Evolutionary conservation across 2,888 invertebrate species (phyloP).

Genomic region (Tinea trinotella): DNA sequence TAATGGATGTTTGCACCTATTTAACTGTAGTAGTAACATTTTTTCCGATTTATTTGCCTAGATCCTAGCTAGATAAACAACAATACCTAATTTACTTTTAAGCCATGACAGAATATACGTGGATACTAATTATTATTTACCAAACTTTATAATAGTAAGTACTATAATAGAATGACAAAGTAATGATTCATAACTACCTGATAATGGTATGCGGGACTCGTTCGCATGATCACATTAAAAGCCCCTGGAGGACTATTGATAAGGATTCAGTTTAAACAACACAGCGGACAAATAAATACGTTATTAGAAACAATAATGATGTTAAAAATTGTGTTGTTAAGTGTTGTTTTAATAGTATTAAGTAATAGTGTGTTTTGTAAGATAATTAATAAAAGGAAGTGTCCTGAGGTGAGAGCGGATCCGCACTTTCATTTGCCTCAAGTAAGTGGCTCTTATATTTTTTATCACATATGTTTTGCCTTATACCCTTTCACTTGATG

Average conservation of each 20-base stretch:
- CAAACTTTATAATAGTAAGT: no score
- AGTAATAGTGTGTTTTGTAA: slow-evolving; percentile 31
- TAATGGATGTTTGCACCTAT: no score
- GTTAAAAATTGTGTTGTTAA: slow-evolving; percentile 28
- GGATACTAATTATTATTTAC: no score
- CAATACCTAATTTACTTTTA: no score
- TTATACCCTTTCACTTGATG: not conserved
- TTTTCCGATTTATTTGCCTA: no score
- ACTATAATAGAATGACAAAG: not conserved
- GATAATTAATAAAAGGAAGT: slow-evolving; percentile 77
- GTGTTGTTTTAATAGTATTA: not conserved
- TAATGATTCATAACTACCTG: slow-evolving; percentile 29
- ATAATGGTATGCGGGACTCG: slow-evolving; percentile 60
- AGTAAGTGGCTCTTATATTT: slow-evolving; percentile 47
- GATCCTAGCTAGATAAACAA: no score
- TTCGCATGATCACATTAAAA: slow-evolving; percentile 28
- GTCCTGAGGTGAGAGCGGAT: slow-evolving; percentile 84
- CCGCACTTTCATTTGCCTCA: slow-evolving; percentile 84
- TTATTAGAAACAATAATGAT: slow-evolving; percentile 26
- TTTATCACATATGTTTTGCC: not conserved
- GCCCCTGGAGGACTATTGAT: not conserved
- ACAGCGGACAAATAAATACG: slow-evolving; percentile 45
- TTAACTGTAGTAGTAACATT: no score
- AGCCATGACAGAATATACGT: no score
- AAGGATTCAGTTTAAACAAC: slow-evolving; percentile 52